Percentiles rank a stretch among this genome's conserved stretches.
Conservation (phyloP, 2,888 invertebrate genomes). For the Drosophila rubida region DNA sequence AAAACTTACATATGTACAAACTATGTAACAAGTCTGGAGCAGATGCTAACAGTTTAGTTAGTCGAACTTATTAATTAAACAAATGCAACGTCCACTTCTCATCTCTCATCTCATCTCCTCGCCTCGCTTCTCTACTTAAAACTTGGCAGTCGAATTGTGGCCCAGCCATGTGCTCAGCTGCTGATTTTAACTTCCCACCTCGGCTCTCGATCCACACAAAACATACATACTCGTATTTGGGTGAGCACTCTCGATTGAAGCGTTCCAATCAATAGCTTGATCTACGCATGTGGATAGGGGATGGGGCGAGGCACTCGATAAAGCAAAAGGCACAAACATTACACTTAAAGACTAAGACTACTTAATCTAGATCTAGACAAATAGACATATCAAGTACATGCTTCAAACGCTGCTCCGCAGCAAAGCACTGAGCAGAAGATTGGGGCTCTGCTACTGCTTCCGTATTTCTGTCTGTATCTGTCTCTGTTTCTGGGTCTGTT, state of each 20-base stretch:
- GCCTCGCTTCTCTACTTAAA: constrained; percentile 9
- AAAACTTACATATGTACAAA: constrained; percentile 67
- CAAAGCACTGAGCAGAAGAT: constrained; percentile 32
- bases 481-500: constrained; percentile 2
- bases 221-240: constrained; percentile 2
- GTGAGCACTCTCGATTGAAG: constrained; percentile 23
- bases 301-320: constrained; percentile 70
- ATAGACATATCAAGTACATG: constrained; percentile 68
- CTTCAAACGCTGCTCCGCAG: constrained; percentile 56
- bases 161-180: constrained; percentile 78
- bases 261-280: constrained; percentile 26
- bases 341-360: constrained; percentile 62
- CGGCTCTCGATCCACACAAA: constrained; percentile 21
- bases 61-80: constrained; percentile 66
- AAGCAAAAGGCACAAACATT: constrained; percentile 75
- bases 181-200: constrained; percentile 38
- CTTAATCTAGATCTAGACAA: constrained; percentile 61
- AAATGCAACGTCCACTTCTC: constrained; percentile 66
- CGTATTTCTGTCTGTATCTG: constrained; percentile 7
- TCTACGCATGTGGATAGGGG: constrained; percentile 28
- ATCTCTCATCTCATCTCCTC: constrained; percentile 14
- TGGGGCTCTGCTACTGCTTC: constrained; percentile 11
- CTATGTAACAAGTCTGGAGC: constrained; percentile 74
- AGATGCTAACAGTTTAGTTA: constrained; percentile 57
- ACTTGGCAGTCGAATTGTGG: constrained; percentile 78